A percentile compares a stretch with the other conserved stretches of the same genome.
Conservation (phyloP, 2,797 vertebrate genomes). For the Pantherophis vulpinus region DNA sequence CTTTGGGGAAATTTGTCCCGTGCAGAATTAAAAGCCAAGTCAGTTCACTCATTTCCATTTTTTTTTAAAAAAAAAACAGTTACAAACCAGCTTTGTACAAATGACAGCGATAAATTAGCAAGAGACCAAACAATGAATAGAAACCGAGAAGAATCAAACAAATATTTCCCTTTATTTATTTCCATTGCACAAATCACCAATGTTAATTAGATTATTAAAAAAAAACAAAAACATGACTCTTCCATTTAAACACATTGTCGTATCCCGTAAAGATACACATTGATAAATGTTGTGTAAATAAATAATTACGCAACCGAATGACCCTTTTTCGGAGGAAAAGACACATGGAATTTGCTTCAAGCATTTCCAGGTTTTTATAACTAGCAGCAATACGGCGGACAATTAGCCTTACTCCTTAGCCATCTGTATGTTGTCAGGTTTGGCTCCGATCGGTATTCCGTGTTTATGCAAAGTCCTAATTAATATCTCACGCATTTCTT, state of each 20-base stretch:
- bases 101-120: slow-evolving; percentile 41
- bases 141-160: slow-evolving; percentile 82
- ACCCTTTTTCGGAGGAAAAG: slow-evolving; percentile 32
- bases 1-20: not conserved
- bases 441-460: slow-evolving; percentile 94
- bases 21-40: slow-evolving; percentile 20
- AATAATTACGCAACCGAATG: slow-evolving; percentile 5
- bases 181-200: slow-evolving; percentile 63
- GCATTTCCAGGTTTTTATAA: slow-evolving; percentile 44
- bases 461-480: slow-evolving; percentile 89
- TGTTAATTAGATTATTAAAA: slow-evolving; percentile 39
- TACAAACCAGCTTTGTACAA: not conserved
- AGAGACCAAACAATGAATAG: slow-evolving; percentile 64
- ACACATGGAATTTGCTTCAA: slow-evolving; percentile 42
- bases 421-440: slow-evolving; percentile 85
- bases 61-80: not conserved
- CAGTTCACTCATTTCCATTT: not conserved
- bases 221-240: slow-evolving; percentile 33
- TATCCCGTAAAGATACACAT: not conserved
- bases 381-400: slow-evolving; percentile 50
- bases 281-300: not conserved
- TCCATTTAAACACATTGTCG: slow-evolving; percentile 29
- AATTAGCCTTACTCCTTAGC: slow-evolving; percentile 95
- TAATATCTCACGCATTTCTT: slow-evolving; percentile 86
- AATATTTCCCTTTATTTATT: slow-evolving; percentile 95